Base-by-base conservation (phyloP, 53 echinoderm and acorn worm species). In the Apostichopus leukothele region DNA sequence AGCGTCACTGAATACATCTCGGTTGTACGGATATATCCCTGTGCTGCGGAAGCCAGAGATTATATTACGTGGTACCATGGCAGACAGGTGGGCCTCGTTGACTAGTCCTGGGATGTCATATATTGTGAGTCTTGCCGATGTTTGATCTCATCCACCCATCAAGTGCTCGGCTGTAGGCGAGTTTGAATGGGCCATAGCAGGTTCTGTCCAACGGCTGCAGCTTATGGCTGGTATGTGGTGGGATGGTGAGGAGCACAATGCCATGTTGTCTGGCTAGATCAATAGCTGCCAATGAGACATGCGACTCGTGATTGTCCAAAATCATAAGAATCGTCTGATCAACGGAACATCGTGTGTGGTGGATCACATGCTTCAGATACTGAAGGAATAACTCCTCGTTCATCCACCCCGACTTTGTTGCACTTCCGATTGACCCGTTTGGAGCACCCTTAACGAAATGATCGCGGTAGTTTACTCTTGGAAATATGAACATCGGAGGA, bases 301-400 rank as follows among this genome's bases (percentile, higher is more conserved):
- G 90, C 88, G 94, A 83, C 76, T 93, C 93, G 78, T 93, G 93
- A 55, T 92, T 94, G 87, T 94, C 94, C 22, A 94, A 67, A 76
- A 94, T 88, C 71, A 92, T 66, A 83, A 93, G 75, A 50, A 93
- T 79, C 66, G 91, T 93, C 52, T 83, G 73, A 53, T 88, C 85
- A 76, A 87, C 79, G 68, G 87, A 67, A 86, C 92, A 90, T 22
- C 87, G 51, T 84, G 85, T 90, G 85, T 79, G 76, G 39, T 88
- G 39, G 50, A 90, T 75, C 53, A 92, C 87, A 88, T 92, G 88
- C 19, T 81, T 60, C 50, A 90, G 84, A 73, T 90, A 92, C 50
- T 83, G 60, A 53, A 90, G 83, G 76, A 92, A 90, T 10, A 78
- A 73, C 75, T 89, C 88, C 76, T 67, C 67, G 75, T 90, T 90